Base-by-base conservation (phyloP, 1,140 invertebrate genomes). In the Drosophila nannoptera region DNA sequence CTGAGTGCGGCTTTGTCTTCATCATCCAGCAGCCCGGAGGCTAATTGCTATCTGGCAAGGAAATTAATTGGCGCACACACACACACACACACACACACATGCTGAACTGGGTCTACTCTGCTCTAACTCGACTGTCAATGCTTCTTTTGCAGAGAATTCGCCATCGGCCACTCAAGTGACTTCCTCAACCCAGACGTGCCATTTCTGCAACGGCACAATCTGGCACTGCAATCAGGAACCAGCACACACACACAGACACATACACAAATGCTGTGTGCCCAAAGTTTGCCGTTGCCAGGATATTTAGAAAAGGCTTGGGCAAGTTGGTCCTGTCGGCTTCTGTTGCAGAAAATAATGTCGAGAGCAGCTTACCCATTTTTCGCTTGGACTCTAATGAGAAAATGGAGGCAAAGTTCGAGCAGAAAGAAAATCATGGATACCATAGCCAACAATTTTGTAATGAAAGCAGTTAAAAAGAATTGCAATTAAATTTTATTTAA, bases 1-100 rank as follows among this genome's bases (percentile, higher is more conserved):
- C 31, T 31, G 16, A 12, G 14, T 35, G 36, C 32, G 16, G 14
- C 14, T 52, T 35, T 38, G 35, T 35, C 35, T 43, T 43, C 29
- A 29, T 14, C 12, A 52, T 36, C 38, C 48, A 66, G 42, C 45
- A 22, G 40, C 46, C 29, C 11, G 14, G 8, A 5, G 31, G 33
- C 12, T 43, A 63, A 40, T n/a, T 54, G 42, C 4, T 33, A 60
- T 69, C 64, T 55, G 62, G 52, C 48, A 43, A 16, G 42, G 14
- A 68, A 66, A 76, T 80, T 78, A 83, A 83, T 82, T 83, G 78
- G 66, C 75, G 65, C 66, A 60, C 50, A 61, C 64, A 67, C 53
- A 56, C 50, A 60, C 50, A 61, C 64, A 67, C 53, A 56, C 50
- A 58, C 48, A 62, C 40, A 55, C 46, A 35, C 38, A 36, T 22